These are phyloP conservation scores for Pipa parva DNA, from an alignment of 2,113 vertebrate genomes.

Conservation along the genomic window DNA sequence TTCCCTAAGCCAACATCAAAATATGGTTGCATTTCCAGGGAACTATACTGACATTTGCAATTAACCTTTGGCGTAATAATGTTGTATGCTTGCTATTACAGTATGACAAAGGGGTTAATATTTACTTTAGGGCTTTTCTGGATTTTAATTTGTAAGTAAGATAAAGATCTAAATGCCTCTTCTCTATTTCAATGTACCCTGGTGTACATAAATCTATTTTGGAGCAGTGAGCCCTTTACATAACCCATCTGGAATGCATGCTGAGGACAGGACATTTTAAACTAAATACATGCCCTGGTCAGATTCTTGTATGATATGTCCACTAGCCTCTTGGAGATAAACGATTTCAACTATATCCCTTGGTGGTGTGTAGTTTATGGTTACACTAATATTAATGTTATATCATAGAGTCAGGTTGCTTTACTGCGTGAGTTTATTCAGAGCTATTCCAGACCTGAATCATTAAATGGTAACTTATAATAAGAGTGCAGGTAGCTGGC, in stretches of 20 bases:
- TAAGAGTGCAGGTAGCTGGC: too few relatives aligned
- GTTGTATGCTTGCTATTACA: too few relatives aligned
- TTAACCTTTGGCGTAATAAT: too few relatives aligned
- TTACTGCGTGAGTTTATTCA: too few relatives aligned
- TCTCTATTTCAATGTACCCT: conserved; percentile 55
- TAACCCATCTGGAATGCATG: conserved; percentile 58
- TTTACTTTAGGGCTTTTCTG: neutral
- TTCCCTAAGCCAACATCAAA: too few relatives aligned
- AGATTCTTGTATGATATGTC: conserved; percentile 40
- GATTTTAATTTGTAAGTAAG: conserved; percentile 37
- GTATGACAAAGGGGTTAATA: too few relatives aligned
- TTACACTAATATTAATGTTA: neutral
- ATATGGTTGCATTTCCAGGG: too few relatives aligned
- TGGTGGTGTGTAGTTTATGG: neutral
- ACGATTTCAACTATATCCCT: neutral
- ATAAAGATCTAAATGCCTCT: conserved; percentile 33
- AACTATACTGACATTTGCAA: too few relatives aligned
- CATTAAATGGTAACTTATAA: too few relatives aligned
- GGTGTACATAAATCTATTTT: conserved; percentile 58
- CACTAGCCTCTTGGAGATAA: neutral
- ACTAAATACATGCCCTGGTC: conserved; percentile 52
- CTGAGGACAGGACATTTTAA: conserved; percentile 51
- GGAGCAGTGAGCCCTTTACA: conserved; percentile 48
- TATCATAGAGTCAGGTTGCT: too few relatives aligned
- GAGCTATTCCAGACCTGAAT: too few relatives aligned